Percentiles rank a stretch among this genome's conserved stretches.
phyloP scores from a whole-genome alignment of 2,113 vertebrate genomes.

The Corapipo altera region DNA sequence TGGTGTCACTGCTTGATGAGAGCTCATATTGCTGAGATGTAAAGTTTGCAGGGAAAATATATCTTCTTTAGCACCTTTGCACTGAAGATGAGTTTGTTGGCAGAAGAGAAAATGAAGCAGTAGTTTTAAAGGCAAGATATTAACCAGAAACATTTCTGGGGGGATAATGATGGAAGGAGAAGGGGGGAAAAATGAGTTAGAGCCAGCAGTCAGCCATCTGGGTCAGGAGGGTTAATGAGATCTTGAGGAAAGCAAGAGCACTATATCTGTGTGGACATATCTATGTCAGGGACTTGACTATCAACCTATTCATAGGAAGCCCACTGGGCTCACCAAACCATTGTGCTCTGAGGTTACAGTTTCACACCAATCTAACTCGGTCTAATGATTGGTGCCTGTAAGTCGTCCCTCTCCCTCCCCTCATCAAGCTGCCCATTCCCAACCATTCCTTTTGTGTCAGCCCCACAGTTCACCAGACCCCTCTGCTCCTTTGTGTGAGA shows the following conservation, averaged over 20 bases:
- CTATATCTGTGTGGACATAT: not conserved
- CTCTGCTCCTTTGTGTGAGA: not conserved
- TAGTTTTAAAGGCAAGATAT: not conserved
- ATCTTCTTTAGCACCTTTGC: not conserved
- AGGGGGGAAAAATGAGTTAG: not conserved
- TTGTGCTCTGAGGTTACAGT: not conserved
- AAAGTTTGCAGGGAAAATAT: not conserved
- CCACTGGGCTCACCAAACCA: not conserved
- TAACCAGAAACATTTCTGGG: not conserved
- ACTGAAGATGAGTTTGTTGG: not conserved
- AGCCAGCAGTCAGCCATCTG: not conserved
- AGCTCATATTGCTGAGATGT: not conserved
- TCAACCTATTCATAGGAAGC: not conserved
- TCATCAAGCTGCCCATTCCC: not conserved
- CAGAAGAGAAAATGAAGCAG: not conserved
- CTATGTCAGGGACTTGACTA: not conserved
- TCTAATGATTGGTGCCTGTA: not conserved
- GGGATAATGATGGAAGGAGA: not conserved
- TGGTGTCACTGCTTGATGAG: not conserved
- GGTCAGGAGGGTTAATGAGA: not conserved
- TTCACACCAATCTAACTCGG: not conserved
- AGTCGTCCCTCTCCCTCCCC: not conserved
- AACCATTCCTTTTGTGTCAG: not conserved
- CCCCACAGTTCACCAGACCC: not conserved
- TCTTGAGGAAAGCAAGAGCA: not conserved